Base-by-base conservation (phyloP, 2,888 invertebrate genomes). In the Dicycla oo region DNA sequence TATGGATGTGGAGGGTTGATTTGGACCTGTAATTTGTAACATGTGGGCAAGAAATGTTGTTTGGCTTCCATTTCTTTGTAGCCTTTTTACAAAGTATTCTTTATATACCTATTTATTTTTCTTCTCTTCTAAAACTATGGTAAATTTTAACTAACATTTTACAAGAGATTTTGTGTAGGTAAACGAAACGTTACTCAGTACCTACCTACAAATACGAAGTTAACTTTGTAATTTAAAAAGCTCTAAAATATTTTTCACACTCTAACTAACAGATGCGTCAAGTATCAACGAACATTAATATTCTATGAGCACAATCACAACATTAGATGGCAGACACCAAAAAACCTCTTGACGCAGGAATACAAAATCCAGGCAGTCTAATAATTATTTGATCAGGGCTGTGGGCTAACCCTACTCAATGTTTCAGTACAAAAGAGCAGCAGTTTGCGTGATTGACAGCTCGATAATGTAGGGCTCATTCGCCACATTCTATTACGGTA, bases 361-460 rank as follows among this genome's bases (percentile, higher is more conserved):
- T 11, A 64, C 20, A 71, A 73, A 83, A 73, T 80, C 51, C 60
- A 79, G 78, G 72, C 62, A 18, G 34, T 66, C 49, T 79, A 80
- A 86, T 85, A 81, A 83, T 86, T 82, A 86, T 83, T 85, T 86
- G 73, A 83, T 68, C 75, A 78, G 72, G 60, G 23, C 58, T 75
- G 65, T 69, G 60, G 69, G 58, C 56, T 69, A 73, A 81, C 87
- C 81, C 86, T 81, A 79, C 84, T 87, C 82, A 87, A 81, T 81
- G 78, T 81, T 87, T 81, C 79, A 75, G 66, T 77, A 86, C 77
- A 81, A 86, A 81, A 80, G 79, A 76, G 78, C 43, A 77, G 75
- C 66, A 75, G 72, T 83, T 76, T 73, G 51, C 61, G 70, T 87
- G 84, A 87, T 81, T 78, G 86, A 74, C 83, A 86, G 78, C 47